Evolutionary conservation across 2,797 vertebrate genomes (phyloP), one percentile per base, ranked within the genome.

Genomic region (Macropodus opercularis): DNA sequence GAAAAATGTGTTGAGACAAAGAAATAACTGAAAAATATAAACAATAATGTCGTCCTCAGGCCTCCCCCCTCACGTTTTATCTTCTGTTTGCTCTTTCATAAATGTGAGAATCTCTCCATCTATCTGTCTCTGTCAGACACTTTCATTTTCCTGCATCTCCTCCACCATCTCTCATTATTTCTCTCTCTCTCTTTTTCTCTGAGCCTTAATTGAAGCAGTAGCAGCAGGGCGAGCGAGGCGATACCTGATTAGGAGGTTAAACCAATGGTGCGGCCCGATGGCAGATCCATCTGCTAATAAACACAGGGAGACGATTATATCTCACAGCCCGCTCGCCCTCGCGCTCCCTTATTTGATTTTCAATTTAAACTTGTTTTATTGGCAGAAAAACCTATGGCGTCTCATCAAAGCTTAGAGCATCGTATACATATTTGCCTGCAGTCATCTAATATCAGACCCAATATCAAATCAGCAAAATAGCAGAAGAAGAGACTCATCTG

Each of bases 251-350:
- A 89, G 85, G 64, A 81, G 78, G 79, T 88, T 85, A 83, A 86
- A 85, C 84, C 78, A 69, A 73, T 72, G 77, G 70, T 63, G 65
- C 35, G 31, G 81, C 78, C 80, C 55, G 63, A 83, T 83, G 84
- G 85, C 81, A 85, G 86, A 90, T 89, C 90, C 85, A 86, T 84
- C 81, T 72, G 84, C 77, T 87, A 87, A 89, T 90, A 88, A 89
- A 90, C 87, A 67, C 68, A 57, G 48, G 52, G 75, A 76, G 81
- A 76, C 65, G 76, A 88, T 91, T 82, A 79, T 71, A 84, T 80
- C 79, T 75, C 42, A 29, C 52, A 2, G 3, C 17, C 9, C 26
- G 23, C 48, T 32, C n/a, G 3, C 55, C 29, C 15, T 31, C 34
- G 21, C 46, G n/a, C 23, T 15, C 60, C 42, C 56, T 62, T 52